These are phyloP conservation scores for Camptogramma bilineatum DNA, from an alignment of 2,888 invertebrate genomes.

Conservation along the genomic window DNA sequence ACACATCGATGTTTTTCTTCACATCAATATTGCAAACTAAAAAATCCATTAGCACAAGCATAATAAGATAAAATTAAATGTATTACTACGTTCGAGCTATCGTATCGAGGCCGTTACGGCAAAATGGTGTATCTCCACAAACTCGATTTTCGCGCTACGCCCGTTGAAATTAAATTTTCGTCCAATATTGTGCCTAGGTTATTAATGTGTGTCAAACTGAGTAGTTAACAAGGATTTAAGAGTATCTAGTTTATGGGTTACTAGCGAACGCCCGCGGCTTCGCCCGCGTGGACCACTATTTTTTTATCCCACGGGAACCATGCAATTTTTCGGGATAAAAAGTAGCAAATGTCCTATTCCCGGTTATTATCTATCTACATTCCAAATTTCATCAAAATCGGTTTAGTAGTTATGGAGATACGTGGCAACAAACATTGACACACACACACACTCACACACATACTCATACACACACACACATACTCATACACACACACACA, in stretches of 20 bases:
- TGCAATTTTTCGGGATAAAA: too few relatives aligned
- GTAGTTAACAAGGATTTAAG: background rate
- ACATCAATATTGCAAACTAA: background rate
- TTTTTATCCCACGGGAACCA: too few relatives aligned
- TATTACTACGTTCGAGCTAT: background rate
- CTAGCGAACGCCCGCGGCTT: too few relatives aligned
- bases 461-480: too few relatives aligned
- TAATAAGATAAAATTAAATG: background rate
- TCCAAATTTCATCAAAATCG: too few relatives aligned
- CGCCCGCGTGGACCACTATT: too few relatives aligned
- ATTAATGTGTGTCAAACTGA: constrained; percentile 8
- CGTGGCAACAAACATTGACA: too few relatives aligned
- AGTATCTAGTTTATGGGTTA: background rate
- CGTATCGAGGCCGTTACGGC: background rate
- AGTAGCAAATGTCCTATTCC: too few relatives aligned
- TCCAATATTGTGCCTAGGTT: constrained; percentile 19
- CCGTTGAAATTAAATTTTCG: constrained; percentile 19
- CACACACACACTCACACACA: too few relatives aligned
- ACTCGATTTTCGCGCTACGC: constrained; percentile 12
- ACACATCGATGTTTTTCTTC: background rate
- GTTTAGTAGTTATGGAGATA: too few relatives aligned
- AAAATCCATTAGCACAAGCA: background rate
- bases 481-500: too few relatives aligned
- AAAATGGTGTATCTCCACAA: constrained; percentile 17
- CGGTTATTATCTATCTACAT: too few relatives aligned